phyloP scores from a whole-genome alignment of 1,140 invertebrate genomes.

The Eumeta japonica region DNA sequence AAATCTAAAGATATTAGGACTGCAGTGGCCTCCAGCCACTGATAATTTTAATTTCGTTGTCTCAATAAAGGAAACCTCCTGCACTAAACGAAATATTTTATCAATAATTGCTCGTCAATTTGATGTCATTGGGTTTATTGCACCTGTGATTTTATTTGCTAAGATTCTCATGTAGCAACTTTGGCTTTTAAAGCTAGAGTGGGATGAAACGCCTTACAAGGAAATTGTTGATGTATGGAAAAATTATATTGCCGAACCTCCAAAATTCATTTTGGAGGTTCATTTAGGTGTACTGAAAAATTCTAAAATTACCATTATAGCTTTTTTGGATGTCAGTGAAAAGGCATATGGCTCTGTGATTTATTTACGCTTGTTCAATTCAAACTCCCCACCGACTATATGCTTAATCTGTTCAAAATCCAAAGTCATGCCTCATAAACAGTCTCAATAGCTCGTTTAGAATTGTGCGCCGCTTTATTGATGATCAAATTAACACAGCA shows the following conservation, averaged over 20 bases:
- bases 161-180: too few relatives aligned
- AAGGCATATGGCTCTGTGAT: slow-evolving; percentile 10
- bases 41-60: too few relatives aligned
- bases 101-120: slow-evolving; percentile 7
- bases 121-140: too few relatives aligned
- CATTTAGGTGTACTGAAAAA: slow-evolving; percentile 10
- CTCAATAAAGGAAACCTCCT: too few relatives aligned
- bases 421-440: slow-evolving; percentile 15
- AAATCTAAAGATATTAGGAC: slow-evolving; percentile 10
- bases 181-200: too few relatives aligned
- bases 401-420: too few relatives aligned
- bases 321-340: too few relatives aligned
- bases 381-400: too few relatives aligned
- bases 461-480: slow-evolving; percentile 17
- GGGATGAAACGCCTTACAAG: slow-evolving; percentile 8
- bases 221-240: slow-evolving; percentile 9
- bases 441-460: too few relatives aligned
- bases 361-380: slow-evolving; percentile 3
- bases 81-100: too few relatives aligned
- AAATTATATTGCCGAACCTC: slow-evolving; percentile 10
- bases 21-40: slow-evolving; percentile 9
- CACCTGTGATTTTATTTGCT: too few relatives aligned
- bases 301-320: too few relatives aligned
- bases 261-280: slow-evolving; percentile 10
- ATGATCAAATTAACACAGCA: slow-evolving; percentile 15